Base-by-base conservation (phyloP, 2,113 vertebrate species). In the Anhinga anhinga region DNA sequence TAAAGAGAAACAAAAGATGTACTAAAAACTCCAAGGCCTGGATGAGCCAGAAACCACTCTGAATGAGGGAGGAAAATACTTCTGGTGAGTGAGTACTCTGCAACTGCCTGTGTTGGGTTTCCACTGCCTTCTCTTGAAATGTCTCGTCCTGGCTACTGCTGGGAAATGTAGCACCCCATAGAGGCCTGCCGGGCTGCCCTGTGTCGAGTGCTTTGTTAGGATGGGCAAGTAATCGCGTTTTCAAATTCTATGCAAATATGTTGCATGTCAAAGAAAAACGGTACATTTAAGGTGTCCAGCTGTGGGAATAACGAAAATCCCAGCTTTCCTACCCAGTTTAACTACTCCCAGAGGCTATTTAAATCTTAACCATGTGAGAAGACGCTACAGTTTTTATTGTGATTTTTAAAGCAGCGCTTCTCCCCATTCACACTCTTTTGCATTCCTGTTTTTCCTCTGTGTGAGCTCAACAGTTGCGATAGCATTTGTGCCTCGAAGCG, bases 31-130 rank as follows among this genome's bases (percentile, higher is more conserved):
- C 80, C 72, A 52, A 3, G 55, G 63, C 22, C 6, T 62, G 69
- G 73, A 86, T 45, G 59, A 94, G 94, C 91, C 93, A 96, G 91
- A 95, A 96, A 96, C 95, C 86, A 11, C 89, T 84, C 38, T 94
- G 94, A 95, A 92, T 93, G 94, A 74, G 55, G 83, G 58, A 91
- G 77, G 55, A 79, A 94, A 86, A 93, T 67, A 78, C 88, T 96
- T 74, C 83, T 94, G 88, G 86, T 44, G 83, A 95, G 83, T 5
- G 9, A 86, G 69, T 16, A 36, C 86, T 74, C 69, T 85, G 93
- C 81, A 86, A 66, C 86, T 36, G 94, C 72, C 89, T 71, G 86
- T 29, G 67, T 30, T 95, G 80, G 86, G 83, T 82, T 95, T 93
- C 91, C 81, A 82, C 91, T 34, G 92, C 88, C 71, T 86, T 44